Evolutionary conservation across 2,888 invertebrate species (phyloP).

Genomic region (Dendrolimus houi): DNA sequence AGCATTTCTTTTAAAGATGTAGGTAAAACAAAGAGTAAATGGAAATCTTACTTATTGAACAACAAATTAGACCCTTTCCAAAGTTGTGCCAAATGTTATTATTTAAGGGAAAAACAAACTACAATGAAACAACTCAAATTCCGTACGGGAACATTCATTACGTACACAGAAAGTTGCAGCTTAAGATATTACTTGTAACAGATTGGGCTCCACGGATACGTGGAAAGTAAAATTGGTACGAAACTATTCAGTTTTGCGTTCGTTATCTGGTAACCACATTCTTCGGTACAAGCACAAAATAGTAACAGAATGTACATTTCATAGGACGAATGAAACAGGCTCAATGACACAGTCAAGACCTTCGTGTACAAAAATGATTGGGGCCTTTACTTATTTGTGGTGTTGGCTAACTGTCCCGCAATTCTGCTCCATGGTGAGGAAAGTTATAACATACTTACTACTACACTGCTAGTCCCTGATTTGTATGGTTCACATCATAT

Average conservation of each 20-base stretch:
- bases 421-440: too few relatives aligned
- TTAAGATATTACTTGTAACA: not conserved
- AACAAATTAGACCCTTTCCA: not conserved
- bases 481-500: too few relatives aligned
- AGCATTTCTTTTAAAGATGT: too few relatives aligned
- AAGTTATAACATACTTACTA: too few relatives aligned
- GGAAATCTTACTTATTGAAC: too few relatives aligned
- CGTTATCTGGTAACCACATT: conserved; percentile 4
- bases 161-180: not conserved
- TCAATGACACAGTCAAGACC: too few relatives aligned
- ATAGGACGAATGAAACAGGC: not conserved
- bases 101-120: not conserved
- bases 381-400: too few relatives aligned
- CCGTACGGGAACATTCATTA: not conserved
- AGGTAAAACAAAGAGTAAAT: too few relatives aligned
- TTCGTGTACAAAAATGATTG: too few relatives aligned
- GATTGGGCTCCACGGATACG: not conserved
- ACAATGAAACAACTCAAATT: not conserved
- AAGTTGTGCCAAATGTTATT: not conserved
- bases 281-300: not conserved
- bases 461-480: too few relatives aligned
- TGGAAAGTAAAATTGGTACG: conserved; percentile 10
- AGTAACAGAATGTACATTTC: conserved; percentile 10
- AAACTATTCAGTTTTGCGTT: conserved; percentile 15
- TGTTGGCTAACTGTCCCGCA: too few relatives aligned